Evolutionary conservation across 2,797 vertebrate species (phyloP).

Genomic region (Oreochromis grahami): DNA sequence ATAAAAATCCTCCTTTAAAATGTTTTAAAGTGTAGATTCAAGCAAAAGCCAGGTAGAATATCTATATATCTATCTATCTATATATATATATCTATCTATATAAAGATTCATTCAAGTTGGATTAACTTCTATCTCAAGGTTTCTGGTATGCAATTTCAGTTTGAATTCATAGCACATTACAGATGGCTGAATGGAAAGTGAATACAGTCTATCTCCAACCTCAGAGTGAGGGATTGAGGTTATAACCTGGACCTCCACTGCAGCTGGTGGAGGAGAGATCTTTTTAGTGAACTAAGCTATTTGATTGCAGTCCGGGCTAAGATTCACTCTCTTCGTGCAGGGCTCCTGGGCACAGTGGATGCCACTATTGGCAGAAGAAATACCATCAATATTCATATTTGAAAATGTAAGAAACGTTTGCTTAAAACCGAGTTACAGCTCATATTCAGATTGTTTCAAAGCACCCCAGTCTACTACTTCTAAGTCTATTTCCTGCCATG

Average conservation of each 20-base stretch:
- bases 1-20: neutral
- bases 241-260: slow-evolving; percentile 41
- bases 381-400: slow-evolving; percentile 7
- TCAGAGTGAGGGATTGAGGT: slow-evolving; percentile 58
- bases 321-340: neutral
- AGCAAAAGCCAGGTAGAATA: neutral
- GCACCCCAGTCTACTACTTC: neutral
- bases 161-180: slow-evolving; percentile 33
- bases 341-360: neutral
- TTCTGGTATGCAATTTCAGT: slow-evolving; percentile 19
- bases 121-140: slow-evolving; percentile 14
- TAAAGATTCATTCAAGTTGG: neutral
- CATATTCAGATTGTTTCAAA: neutral
- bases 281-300: slow-evolving; percentile 24
- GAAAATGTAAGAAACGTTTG: neutral
- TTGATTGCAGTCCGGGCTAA: slow-evolving; percentile 9
- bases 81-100: too few relatives aligned
- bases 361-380: neutral
- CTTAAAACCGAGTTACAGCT: neutral
- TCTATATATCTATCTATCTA: neutral
- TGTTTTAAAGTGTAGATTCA: neutral
- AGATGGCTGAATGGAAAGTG: slow-evolving; percentile 37
- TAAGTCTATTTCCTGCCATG: neutral
- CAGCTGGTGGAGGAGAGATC: slow-evolving; percentile 3
- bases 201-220: slow-evolving; percentile 39